Conservation (phyloP, 2,113 vertebrate genomes). For the Pelobates fuscus region DNA sequence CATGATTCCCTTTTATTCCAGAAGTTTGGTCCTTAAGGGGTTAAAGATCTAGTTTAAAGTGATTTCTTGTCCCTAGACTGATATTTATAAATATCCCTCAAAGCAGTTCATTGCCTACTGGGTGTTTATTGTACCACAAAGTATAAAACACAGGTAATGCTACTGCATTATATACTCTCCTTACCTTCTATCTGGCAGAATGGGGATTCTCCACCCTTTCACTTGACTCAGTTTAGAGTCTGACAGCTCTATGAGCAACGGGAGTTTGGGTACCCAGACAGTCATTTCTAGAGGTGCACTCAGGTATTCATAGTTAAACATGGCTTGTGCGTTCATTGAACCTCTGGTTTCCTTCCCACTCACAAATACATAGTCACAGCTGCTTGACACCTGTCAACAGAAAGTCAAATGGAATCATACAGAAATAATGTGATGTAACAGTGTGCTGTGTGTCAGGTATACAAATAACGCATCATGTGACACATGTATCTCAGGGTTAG, state of each 20-base stretch:
- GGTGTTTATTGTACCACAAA: too few species aligned
- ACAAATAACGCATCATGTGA: background rate
- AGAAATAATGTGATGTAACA: too few species aligned
- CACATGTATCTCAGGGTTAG: background rate
- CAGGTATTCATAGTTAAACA: constrained; percentile 93
- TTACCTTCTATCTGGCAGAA: constrained; percentile 89
- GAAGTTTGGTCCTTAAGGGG: too few species aligned
- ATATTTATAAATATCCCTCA: too few species aligned
- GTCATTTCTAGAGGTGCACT: constrained; percentile 91
- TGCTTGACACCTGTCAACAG: constrained; percentile 83
- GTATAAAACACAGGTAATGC: background rate
- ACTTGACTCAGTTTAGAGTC: constrained; percentile 90
- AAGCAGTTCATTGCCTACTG: too few species aligned
- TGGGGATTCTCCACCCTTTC: constrained; percentile 96
- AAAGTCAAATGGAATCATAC: constrained; percentile 35
- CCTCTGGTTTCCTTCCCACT: constrained; percentile 93
- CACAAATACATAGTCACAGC: constrained; percentile 96
- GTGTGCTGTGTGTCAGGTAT: too few species aligned
- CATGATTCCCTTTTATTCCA: too few species aligned
- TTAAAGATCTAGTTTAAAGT: too few species aligned
- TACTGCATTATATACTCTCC: background rate
- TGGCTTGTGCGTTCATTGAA: constrained; percentile 92
- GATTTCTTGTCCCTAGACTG: too few species aligned
- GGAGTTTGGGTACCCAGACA: constrained; percentile 95
- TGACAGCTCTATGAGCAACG: constrained; percentile 88